Evolutionary conservation across 1,140 invertebrate genomes (phyloP).

Genomic region (Heliconius hermathena): DNA sequence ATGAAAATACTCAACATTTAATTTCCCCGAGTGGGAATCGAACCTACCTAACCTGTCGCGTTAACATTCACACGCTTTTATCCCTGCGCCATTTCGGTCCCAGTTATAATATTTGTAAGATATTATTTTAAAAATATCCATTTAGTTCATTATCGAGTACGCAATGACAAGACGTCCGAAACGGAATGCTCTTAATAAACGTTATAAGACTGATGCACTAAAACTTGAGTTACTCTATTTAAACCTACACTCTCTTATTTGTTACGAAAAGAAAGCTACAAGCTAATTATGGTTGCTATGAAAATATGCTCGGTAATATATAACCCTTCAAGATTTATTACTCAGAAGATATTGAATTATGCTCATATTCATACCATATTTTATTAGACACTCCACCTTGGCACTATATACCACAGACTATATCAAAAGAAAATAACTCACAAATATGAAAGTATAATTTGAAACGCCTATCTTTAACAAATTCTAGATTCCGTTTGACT

Average conservation of each 20-base stretch:
- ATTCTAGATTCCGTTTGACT: neutral
- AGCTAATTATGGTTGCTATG: constrained; percentile 66
- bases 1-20: no score
- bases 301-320: constrained; percentile 67
- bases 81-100: no score
- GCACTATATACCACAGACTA: neutral
- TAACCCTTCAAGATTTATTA: constrained; percentile 58
- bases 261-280: constrained; percentile 66
- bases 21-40: no score
- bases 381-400: constrained; percentile 22
- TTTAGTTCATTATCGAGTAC: neutral
- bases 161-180: no score
- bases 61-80: no score
- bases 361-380: constrained; percentile 32
- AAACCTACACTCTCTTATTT: constrained; percentile 67
- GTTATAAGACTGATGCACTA: constrained; percentile 66
- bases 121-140: neutral
- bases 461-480: constrained; percentile 39
- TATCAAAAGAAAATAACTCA: neutral
- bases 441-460: constrained; percentile 30
- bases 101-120: neutral
- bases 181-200: neutral
- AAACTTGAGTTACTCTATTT: constrained; percentile 70
- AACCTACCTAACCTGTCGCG: no score
- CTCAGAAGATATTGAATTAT: constrained; percentile 34